Evolutionary conservation across 2,888 invertebrate species (phyloP), one percentile per base, ranked within the genome.

Genomic region (Sarcophaga carnaria): DNA sequence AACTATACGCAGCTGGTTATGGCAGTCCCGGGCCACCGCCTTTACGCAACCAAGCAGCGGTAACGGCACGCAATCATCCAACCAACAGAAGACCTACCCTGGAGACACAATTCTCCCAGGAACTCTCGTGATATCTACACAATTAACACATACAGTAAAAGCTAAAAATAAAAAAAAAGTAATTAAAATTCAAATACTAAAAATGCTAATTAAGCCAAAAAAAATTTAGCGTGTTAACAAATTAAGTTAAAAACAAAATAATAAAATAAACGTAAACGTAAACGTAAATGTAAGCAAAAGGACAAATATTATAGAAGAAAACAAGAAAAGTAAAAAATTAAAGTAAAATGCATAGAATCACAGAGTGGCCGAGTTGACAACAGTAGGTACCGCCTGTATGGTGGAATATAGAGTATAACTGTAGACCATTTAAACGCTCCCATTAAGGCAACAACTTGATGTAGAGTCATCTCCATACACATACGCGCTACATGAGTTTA

Each of bases 121-220:
- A 94, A 92, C 92, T 93, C 91, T 94, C 93, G 94, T 94, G 93
- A 94, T 94, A 94, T 93, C 92, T 93, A 93, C 92, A 93, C 90
- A 92, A 93, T 90, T 93, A 92, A 91, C 91, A 90, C 79, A 82
- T 89, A 87, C 78, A 81, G 80, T 85, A 87, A 88, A 86, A 88
- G 37, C 37, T 82, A 85, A 49, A 84, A 45, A 77, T n/a, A 78
- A 72, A 88, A 83, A 82, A 85, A 81, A 62, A 86, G 14, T 4
- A 54, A 54, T 54, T 12, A 54, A 54, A 54, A 37, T 37, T 37
- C 75, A 77, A 85, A 49, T 74, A 59, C 37, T 79, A 70, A 80
- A 70, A 22, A 22, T 8, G 60, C 47, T 75, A 71, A 64, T n/a
- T 72, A 60, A 72, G 67, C 12, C 54, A 78, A 83, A 77, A 83